Percentiles rank a stretch among this genome's conserved stretches.
phyloP scores from a whole-genome alignment of 1,140 invertebrate genomes.

The Antheraea pernyi region DNA sequence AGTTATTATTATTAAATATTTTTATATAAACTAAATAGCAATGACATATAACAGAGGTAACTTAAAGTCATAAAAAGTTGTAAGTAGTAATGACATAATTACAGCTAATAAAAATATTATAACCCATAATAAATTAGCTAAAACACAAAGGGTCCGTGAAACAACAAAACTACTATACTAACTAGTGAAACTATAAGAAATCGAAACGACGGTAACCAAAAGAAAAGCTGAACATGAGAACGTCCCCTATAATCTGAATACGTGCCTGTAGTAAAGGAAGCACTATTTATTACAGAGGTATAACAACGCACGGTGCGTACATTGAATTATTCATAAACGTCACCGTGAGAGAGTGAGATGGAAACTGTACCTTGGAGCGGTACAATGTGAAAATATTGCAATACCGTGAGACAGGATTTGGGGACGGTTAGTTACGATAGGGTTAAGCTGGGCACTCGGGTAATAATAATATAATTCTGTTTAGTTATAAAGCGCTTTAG shows the following conservation, averaged over 20 bases:
- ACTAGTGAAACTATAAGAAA: too few species aligned
- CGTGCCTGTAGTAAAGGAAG: background rate
- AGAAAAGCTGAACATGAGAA: too few species aligned
- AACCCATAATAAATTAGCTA: too few species aligned
- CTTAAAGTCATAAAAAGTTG: too few species aligned
- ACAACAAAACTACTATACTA: too few species aligned
- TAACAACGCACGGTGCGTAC: background rate
- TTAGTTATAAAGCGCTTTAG: background rate
- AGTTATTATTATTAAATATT: too few species aligned
- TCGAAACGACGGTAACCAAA: too few species aligned
- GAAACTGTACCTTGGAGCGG: background rate
- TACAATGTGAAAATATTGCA: background rate
- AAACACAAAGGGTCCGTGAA: too few species aligned
- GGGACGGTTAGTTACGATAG: background rate
- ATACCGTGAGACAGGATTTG: background rate
- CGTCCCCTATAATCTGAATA: background rate
- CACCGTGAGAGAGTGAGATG: background rate
- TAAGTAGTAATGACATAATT: too few species aligned
- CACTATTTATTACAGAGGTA: background rate
- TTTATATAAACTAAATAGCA: too few species aligned
- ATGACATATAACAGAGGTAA: too few species aligned
- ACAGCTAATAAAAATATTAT: too few species aligned
- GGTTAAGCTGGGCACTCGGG: background rate
- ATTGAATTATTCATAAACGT: constrained; percentile 1
- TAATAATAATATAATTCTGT: constrained; percentile 1